Evolutionary conservation across 2,797 vertebrate species (phyloP), one percentile per base, ranked within the genome.

Genomic region (Melanotaenia maccullochi): DNA sequence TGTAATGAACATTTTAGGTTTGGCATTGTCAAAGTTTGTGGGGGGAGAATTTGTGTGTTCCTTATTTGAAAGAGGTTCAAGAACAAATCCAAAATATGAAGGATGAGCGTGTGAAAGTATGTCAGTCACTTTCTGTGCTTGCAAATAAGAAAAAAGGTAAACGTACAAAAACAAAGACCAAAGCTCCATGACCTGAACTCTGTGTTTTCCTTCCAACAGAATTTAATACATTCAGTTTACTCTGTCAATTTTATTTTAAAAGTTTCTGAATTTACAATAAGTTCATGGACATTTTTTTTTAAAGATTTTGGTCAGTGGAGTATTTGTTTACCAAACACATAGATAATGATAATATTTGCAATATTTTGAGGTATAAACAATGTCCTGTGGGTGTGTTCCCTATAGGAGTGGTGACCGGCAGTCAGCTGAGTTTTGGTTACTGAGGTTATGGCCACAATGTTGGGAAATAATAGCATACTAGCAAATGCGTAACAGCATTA

Each of bases 371-470:
- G 87, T 42, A 65, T 44, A 75, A 89, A 87, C 79, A 83, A 87
- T 78, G 71, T 89, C 79, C 85, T 86, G 77, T 84, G 84, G 81
- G 75, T 63, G 84, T 83, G 78, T 81, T 73, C 83, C 61, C 85
- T 85, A 80, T 84, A 86, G 87, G 89, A 85, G 84, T 87, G 89
- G 90, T 87, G 79, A 88, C 81, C 83, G 72, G 74, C 69, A 72
- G 66, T 80, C 78, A 88, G 79, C 74, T 81, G 79, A 81, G 67
- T 56, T 90, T 86, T 87, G 90, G 86, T 76, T 70, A 68, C 52
- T 78, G 79, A 82, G 86, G 87, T 76, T 67, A 60, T 47, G 61
- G 82, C 71, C 36, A 4, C 60, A 73, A 71, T 58, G 69, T 71
- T 89, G 72, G 70, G 76, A 86, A 87, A 84, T 76, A 60, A 36